Conservation (phyloP, 1,140 invertebrate genomes). For the Stegodyphus dumicola region DNA sequence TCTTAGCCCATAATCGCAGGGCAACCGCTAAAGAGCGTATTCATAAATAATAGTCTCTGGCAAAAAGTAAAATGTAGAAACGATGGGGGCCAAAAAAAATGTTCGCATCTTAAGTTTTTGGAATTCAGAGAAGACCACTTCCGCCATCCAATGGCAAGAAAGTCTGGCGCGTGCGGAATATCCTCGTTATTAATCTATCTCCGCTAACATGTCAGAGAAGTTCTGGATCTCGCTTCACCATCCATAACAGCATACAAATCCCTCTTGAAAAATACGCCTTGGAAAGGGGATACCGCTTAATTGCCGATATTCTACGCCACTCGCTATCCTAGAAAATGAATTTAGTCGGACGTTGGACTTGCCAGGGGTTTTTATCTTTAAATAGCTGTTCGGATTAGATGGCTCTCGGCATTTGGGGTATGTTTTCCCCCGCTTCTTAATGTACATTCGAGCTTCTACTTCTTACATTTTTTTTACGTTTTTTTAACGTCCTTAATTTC, state of each 20-base stretch:
- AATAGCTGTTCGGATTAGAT: slow-evolving; percentile 60
- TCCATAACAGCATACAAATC: slow-evolving; percentile 58
- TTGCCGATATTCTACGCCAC: slow-evolving; percentile 58
- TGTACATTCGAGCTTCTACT: slow-evolving; percentile 23
- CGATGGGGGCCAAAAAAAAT: too few relatives aligned
- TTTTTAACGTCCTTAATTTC: slow-evolving; percentile 49
- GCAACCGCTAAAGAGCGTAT: too few relatives aligned
- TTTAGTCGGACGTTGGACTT: slow-evolving; percentile 53
- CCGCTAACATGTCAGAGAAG: slow-evolving; percentile 59
- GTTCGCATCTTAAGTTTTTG: too few relatives aligned
- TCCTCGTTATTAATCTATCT: slow-evolving; percentile 59
- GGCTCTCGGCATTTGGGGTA: slow-evolving; percentile 54
- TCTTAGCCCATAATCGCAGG: too few relatives aligned
- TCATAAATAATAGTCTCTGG: too few relatives aligned
- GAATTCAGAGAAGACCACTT: too few relatives aligned
- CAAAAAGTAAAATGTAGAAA: too few relatives aligned
- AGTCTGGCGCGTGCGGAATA: too few relatives aligned
- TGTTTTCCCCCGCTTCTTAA: slow-evolving; percentile 33
- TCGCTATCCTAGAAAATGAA: slow-evolving; percentile 57
- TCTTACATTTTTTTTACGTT: slow-evolving; percentile 16
- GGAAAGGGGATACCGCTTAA: slow-evolving; percentile 59
- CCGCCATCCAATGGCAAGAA: too few relatives aligned
- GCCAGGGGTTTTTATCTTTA: slow-evolving; percentile 58
- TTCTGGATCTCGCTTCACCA: slow-evolving; percentile 35
- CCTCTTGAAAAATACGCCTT: slow-evolving; percentile 55